Percentiles rank a stretch among this genome's conserved stretches.
These are phyloP conservation scores for Oligia strigilis DNA, from an alignment of 2,888 invertebrate genomes.

Conservation along the genomic window DNA sequence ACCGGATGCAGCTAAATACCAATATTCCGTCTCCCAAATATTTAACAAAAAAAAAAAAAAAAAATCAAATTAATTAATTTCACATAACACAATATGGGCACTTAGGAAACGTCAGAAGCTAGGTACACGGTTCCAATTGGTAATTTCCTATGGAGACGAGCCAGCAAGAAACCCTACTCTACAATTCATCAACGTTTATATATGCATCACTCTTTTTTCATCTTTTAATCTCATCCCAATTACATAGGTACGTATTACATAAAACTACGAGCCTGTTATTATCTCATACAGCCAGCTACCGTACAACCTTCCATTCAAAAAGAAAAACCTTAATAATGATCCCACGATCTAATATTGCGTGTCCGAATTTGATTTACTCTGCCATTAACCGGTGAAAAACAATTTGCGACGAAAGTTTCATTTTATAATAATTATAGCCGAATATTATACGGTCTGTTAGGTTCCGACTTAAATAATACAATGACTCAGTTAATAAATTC, in stretches of 20 bases:
- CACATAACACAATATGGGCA: no score
- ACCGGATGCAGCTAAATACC: no score
- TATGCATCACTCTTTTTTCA: neutral
- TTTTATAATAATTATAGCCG: slow-evolving; percentile 61
- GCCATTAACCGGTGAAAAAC: slow-evolving; percentile 58
- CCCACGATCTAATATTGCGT: slow-evolving; percentile 62
- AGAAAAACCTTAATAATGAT: slow-evolving; percentile 35
- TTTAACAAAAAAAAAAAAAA: no score
- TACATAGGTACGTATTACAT: slow-evolving; percentile 21
- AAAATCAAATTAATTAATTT: no score
- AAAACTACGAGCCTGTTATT: slow-evolving; percentile 24
- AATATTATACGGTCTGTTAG: slow-evolving; percentile 62
- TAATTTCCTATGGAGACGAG: neutral
- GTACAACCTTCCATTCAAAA: slow-evolving; percentile 46
- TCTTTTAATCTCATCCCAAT: neutral
- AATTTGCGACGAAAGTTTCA: slow-evolving; percentile 65
- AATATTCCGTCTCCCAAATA: neutral
- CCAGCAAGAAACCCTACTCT: neutral
- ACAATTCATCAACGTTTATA: neutral
- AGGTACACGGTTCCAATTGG: neutral
- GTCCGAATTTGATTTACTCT: slow-evolving; percentile 48
- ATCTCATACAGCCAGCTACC: slow-evolving; percentile 25
- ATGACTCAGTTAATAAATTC: slow-evolving; percentile 32
- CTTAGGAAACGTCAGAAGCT: neutral
- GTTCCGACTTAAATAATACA: slow-evolving; percentile 45